Conservation (phyloP, 2,113 vertebrate species). For the Oryzias celebensis region DNA sequence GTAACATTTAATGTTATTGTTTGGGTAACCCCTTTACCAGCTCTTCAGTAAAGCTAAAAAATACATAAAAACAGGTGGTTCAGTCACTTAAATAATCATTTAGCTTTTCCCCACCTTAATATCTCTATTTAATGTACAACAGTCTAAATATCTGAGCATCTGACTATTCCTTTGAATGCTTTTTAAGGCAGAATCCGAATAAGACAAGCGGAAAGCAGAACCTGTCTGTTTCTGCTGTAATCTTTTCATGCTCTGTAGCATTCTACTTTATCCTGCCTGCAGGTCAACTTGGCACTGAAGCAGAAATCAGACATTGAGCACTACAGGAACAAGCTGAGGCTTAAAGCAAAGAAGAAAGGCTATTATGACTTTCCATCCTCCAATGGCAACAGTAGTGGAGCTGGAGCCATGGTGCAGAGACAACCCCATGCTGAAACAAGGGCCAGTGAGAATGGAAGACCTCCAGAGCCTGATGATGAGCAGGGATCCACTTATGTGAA, state of each 20-base stretch:
- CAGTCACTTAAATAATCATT: too few species aligned
- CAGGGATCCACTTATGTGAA: slow-evolving; percentile 87
- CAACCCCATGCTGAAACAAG: slow-evolving; percentile 83
- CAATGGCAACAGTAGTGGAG: slow-evolving; percentile 74
- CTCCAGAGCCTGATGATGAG: slow-evolving; percentile 86
- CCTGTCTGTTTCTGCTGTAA: neutral
- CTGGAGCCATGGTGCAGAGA: slow-evolving; percentile 64
- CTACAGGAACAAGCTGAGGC: slow-evolving; percentile 96
- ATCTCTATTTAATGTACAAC: too few species aligned
- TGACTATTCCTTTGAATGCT: neutral
- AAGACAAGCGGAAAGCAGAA: neutral
- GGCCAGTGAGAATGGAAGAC: slow-evolving; percentile 82
- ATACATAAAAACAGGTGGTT: too few species aligned
- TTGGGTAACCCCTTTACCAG: too few species aligned
- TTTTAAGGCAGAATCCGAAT: slow-evolving; percentile 6
- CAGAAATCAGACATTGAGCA: slow-evolving; percentile 99
- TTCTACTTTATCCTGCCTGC: slow-evolving; percentile 14
- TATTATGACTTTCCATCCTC: slow-evolving; percentile 92
- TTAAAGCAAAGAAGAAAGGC: slow-evolving; percentile 96
- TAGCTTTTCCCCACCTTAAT: too few species aligned
- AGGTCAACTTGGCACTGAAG: slow-evolving; percentile 96
- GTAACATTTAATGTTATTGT: too few species aligned
- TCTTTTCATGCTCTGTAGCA: slow-evolving; percentile 7
- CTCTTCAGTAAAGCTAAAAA: too few species aligned
- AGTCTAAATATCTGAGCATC: neutral